A percentile compares a stretch with the other conserved stretches of the same genome.
These are phyloP conservation scores for Centropus unirufus DNA, from an alignment of 2,113 vertebrate species.

Conservation along the genomic window DNA sequence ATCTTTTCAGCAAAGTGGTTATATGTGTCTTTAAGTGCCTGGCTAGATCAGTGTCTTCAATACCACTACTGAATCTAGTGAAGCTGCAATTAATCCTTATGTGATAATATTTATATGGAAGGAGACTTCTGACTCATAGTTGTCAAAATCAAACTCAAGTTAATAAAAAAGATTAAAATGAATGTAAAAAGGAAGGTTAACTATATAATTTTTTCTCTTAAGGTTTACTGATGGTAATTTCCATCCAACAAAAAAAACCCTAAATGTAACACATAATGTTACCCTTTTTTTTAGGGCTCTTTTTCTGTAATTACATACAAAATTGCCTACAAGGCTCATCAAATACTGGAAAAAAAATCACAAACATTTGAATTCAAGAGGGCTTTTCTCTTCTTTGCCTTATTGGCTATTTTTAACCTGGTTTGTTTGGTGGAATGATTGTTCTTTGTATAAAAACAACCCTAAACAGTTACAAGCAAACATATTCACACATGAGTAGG, in stretches of 20 bases:
- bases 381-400: not conserved
- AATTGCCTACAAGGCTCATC: not conserved
- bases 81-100: not conserved
- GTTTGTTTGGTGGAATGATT: not conserved
- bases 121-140: not conserved
- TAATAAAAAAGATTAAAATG: not conserved
- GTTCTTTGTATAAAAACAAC: not conserved
- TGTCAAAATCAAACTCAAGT: not conserved
- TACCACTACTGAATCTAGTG: not conserved
- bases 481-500: not conserved
- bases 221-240: not conserved
- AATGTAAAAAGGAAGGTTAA: not conserved
- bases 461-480: not conserved
- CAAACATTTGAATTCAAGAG: not conserved
- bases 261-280: not conserved
- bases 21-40: not conserved
- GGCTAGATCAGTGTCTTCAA: not conserved
- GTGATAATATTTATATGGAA: not conserved
- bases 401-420: not conserved
- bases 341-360: not conserved
- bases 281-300: not conserved
- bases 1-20: not conserved
- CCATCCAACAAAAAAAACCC: not conserved
- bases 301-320: not conserved
- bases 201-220: not conserved